Conservation (phyloP, 2,797 vertebrate genomes). For the Malacoraja senta region DNA sequence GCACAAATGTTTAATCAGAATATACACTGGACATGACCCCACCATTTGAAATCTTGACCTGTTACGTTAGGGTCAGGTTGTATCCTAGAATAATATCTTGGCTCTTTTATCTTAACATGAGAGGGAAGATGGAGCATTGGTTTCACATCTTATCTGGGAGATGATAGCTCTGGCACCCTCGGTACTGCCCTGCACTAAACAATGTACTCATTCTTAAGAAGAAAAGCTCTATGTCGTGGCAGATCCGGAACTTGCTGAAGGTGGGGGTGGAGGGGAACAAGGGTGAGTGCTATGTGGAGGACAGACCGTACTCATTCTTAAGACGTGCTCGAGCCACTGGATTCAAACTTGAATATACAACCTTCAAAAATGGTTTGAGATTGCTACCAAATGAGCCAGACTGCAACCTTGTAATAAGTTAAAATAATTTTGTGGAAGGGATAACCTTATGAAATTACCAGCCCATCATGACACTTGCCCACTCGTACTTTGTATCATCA, state of each 20-base stretch:
- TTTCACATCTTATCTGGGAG: not conserved
- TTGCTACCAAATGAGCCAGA: not conserved
- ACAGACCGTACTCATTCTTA: not conserved
- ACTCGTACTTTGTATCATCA: not conserved
- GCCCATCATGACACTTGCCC: not conserved
- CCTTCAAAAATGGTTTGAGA: not conserved
- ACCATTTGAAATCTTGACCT: too few relatives aligned
- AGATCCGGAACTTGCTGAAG: too few relatives aligned
- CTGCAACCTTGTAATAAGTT: not conserved
- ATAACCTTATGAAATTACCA: not conserved
- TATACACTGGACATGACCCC: too few relatives aligned
- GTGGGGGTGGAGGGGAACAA: too few relatives aligned
- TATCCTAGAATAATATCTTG: not conserved
- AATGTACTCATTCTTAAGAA: not conserved
- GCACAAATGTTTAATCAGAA: too few relatives aligned
- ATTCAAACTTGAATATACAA: not conserved
- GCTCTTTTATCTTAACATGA: not conserved
- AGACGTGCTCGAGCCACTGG: not conserved
- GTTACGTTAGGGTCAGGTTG: too few relatives aligned
- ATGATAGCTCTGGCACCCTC: not conserved
- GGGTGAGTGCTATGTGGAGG: too few relatives aligned
- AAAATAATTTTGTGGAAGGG: not conserved
- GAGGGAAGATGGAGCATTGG: not conserved
- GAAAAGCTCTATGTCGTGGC: too few relatives aligned
- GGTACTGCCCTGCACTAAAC: not conserved